Evolutionary conservation across 2,797 vertebrate species (phyloP), one percentile per base, ranked within the genome.

Genomic region (Spinus pinus): DNA sequence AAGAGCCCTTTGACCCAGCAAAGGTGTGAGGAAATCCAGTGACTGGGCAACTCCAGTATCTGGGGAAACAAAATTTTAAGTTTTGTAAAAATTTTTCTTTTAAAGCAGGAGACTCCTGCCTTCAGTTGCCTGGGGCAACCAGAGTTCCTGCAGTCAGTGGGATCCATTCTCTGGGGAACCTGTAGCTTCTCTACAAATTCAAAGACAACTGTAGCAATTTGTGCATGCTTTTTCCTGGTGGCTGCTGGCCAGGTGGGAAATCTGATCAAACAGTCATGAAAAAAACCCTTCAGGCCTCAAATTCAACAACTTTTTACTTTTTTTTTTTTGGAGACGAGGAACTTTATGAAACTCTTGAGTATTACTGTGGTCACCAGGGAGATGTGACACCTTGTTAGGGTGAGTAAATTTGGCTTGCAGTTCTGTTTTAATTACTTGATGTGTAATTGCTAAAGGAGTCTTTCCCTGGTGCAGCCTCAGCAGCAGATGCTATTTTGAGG

Each of bases 401-500:
- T 33, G 69, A 58, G 41, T 67, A 57, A 75, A 81, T 70, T 37
- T 74, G 61, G 37, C 73, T 93, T 95, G 57, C 75, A 53, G 46
- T 74, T 94, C 77, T 95, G 65, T 88, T 95, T 77, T 78, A 57
- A 95, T 86, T 94, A 96, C 71, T 49, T 69, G 74, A 39, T 16
- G 53, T 41, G 31, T 15, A 37, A 90, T 88, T 96, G 89, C 85
- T 94, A 90, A 58, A 94, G 93, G 95, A 95, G 31, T 31, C 71
- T 54, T 94, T 50, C 53, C 46, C 62, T 57, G 28, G 13, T 86
- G 27, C 53, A 54, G 22, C 42, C 56, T 87, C 64, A 85, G 60
- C 75, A 86, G 65, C 82, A 69, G 75, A 67, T 86, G 57, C n/a
- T 87, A 12, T 56, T 80, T 91, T 80, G 87, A 89, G 33, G 16